Evolutionary conservation across 2,888 invertebrate genomes (phyloP).

Genomic region (Andrena flavipes): DNA sequence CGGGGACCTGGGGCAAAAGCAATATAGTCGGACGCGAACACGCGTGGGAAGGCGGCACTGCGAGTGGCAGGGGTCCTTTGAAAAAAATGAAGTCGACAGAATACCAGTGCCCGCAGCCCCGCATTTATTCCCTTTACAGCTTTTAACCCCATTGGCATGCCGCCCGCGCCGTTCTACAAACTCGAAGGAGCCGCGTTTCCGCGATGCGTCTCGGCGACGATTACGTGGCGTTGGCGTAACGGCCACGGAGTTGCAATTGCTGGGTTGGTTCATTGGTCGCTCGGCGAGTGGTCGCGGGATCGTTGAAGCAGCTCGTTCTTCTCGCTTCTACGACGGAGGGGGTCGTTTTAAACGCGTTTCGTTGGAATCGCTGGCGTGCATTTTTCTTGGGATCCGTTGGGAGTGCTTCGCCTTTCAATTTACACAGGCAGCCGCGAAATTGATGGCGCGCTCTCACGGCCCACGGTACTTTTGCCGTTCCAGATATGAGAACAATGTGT

Average conservation of each 20-base stretch:
- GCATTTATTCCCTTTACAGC: constrained; percentile 33
- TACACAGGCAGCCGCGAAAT: neutral
- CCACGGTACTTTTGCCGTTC: constrained; percentile 1
- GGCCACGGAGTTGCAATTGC: neutral
- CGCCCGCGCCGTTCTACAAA: constrained; percentile 4
- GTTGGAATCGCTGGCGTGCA: neutral
- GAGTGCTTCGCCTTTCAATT: constrained; percentile 5
- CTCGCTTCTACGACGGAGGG: no score
- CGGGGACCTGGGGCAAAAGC: neutral
- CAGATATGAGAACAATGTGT: constrained; percentile 25
- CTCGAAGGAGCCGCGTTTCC: constrained; percentile 5
- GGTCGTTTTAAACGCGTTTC: neutral
- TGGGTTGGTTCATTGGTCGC: neutral
- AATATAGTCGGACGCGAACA: constrained; percentile 11
- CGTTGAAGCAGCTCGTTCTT: no score
- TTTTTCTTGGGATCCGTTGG: neutral
- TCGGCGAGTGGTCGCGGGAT: no score
- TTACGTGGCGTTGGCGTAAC: neutral
- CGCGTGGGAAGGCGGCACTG: neutral
- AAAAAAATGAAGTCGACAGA: constrained; percentile 16
- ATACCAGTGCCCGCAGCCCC: constrained; percentile 3
- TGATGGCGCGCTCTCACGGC: neutral
- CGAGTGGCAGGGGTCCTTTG: neutral
- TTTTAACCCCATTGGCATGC: constrained; percentile 56
- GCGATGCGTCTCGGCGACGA: neutral